Evolutionary conservation across 2,113 vertebrate genomes (phyloP), one percentile per base, ranked within the genome.

Genomic region (Picathartes gymnocephalus): DNA sequence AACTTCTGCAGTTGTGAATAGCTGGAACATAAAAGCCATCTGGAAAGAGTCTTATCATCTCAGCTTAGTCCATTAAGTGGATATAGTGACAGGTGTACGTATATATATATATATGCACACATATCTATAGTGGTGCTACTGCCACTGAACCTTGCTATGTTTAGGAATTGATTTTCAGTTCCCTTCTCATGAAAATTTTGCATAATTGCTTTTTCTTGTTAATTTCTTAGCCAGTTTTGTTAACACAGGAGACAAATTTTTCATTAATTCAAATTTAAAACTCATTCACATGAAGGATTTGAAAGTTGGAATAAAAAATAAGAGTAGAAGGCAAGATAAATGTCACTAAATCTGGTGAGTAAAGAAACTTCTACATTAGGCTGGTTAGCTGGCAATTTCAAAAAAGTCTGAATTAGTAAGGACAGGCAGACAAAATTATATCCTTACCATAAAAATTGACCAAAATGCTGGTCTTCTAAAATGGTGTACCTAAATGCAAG

Each of bases 81-180:
- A 37, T 44, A 33, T 50, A 68, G 33, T 64, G 28, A 54, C 6
- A 70, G 5, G 8, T 39, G 20, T 42, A 30, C 10, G 11, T 40
- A 30, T 25, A 6, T 54, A 11, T 3, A 31, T 10, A 10, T 3
- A 27, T 9, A 14, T 10, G n/a, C 3, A 1, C 10, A 37, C 3
- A 1, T 48, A 27, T 15, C 7, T 42, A 0, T 24, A 62, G 50
- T 30, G 40, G 27, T 68, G 56, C 25, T 57, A 39, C 28, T 69
- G 24, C 48, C 19, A 33, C 27, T 47, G 44, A 51, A 37, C 7
- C 25, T 64, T 45, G 15, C 40, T 1, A 0, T 28, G 27, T 30
- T 85, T 50, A 65, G 58, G 50, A 85, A 88, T 18, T 42, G 19
- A 72, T 93, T 95, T 95, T 62, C 33, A 40, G 45, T 91, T 81